Conservation (phyloP, 1,140 invertebrate species). For the Drosophila nasuta region DNA sequence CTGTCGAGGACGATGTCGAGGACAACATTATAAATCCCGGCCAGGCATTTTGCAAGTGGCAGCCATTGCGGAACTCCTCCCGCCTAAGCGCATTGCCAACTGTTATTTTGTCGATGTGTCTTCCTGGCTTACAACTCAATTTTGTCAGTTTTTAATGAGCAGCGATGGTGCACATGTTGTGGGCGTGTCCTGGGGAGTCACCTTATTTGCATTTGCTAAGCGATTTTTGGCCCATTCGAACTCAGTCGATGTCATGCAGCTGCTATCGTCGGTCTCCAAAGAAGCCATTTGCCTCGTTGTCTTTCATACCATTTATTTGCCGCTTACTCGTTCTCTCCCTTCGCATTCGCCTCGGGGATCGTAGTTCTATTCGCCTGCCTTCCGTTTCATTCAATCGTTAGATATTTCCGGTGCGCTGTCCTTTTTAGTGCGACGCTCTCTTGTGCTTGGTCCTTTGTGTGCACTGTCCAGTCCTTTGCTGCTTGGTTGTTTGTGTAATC, state of each 20-base stretch:
- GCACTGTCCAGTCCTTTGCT: constrained; percentile 35
- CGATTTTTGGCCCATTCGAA: constrained; percentile 55
- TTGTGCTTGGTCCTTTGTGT: constrained; percentile 66
- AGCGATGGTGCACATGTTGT: constrained; percentile 53
- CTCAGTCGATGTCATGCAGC: constrained; percentile 42
- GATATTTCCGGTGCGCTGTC: constrained; percentile 79
- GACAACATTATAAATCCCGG: constrained; percentile 81
- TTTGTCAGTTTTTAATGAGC: constrained; percentile 80
- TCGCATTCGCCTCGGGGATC: not conserved
- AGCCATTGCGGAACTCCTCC: constrained; percentile 51
- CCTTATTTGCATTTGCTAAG: constrained; percentile 72
- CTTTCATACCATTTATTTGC: constrained; percentile 79
- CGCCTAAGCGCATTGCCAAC: constrained; percentile 55
- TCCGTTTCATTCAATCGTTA: constrained; percentile 79
- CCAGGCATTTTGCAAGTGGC: constrained; percentile 81
- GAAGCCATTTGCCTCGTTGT: constrained; percentile 72
- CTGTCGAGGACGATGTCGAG: constrained; percentile 62
- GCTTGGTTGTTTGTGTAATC: constrained; percentile 74
- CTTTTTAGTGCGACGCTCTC: constrained; percentile 65
- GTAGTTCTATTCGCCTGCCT: constrained; percentile 39
- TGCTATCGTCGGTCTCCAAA: constrained; percentile 50
- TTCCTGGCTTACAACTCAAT: constrained; percentile 72
- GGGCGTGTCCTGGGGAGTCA: constrained; percentile 31
- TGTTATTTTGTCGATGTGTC: constrained; percentile 58
- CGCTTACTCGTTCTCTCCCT: constrained; percentile 40